These are phyloP conservation scores for Sthenelais limicola DNA, from an alignment of 2,888 invertebrate genomes.

Conservation along the genomic window DNA sequence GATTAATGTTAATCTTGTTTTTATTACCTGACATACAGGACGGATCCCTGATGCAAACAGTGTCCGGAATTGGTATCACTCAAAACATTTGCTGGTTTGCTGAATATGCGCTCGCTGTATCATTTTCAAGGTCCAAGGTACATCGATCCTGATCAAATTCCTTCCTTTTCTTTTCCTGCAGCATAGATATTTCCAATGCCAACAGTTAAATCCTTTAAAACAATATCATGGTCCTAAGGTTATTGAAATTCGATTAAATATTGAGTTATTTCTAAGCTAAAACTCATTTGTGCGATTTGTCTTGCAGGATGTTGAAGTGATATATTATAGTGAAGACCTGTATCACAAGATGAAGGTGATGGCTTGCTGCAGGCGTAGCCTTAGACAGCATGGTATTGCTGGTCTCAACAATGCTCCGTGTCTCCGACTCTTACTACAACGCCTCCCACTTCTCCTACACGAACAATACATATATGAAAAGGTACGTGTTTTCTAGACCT, in stretches of 20 bases:
- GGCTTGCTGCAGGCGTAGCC: constrained; percentile 74
- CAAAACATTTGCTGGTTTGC: constrained; percentile 76
- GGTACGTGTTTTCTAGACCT: constrained; percentile 56
- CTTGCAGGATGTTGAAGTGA: constrained; percentile 73
- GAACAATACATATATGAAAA: constrained; percentile 77
- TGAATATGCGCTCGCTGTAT: constrained; percentile 74
- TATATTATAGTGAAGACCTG: constrained; percentile 73
- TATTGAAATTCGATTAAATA: neutral
- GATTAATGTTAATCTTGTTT: no score
- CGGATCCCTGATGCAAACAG: constrained; percentile 76
- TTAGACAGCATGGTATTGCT: constrained; percentile 75
- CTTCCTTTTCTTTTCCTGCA: neutral
- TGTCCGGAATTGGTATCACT: constrained; percentile 75
- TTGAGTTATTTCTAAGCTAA: neutral
- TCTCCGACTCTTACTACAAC: constrained; percentile 71
- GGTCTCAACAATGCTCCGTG: constrained; percentile 76
- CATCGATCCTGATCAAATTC: neutral
- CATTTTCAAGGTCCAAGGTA: constrained; percentile 76
- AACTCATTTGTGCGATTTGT: constrained; percentile 3
- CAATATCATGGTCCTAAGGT: neutral
- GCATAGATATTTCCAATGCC: neutral
- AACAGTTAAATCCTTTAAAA: no score
- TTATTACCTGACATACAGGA: constrained; percentile 68
- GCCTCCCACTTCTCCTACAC: constrained; percentile 75
- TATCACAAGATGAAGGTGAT: constrained; percentile 74